Evolutionary conservation across 1,140 invertebrate genomes (phyloP).

Genomic region (Gryon sp.): DNA sequence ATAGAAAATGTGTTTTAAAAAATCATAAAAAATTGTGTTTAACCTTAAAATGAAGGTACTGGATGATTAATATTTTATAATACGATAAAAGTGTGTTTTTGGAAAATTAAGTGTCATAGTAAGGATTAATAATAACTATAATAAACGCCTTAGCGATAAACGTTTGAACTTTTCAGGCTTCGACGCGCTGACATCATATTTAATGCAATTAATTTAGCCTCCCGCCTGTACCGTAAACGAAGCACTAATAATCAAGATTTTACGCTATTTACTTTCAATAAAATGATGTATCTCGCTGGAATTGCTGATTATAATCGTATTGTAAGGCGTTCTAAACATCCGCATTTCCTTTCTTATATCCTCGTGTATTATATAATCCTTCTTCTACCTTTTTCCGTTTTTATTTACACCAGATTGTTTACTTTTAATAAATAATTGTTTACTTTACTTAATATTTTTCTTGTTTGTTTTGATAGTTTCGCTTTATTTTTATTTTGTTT

Average conservation of each 20-base stretch:
- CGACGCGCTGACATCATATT: constrained; percentile 52
- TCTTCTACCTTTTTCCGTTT: no score
- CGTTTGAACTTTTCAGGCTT: constrained; percentile 61
- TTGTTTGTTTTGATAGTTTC: no score
- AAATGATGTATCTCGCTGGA: constrained; percentile 14
- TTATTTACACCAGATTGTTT: no score
- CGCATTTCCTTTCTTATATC: background rate
- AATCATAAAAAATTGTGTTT: no score
- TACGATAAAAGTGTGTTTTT: no score
- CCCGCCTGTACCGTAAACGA: constrained; percentile 50
- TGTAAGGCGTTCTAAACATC: background rate
- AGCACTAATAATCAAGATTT: constrained; percentile 53
- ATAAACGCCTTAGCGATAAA: constrained; percentile 46
- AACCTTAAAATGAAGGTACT: no score
- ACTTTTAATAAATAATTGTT: no score
- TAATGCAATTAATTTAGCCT: constrained; percentile 58
- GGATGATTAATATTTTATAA: no score
- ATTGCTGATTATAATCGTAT: constrained; percentile 17
- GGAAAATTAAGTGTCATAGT: constrained; percentile 16
- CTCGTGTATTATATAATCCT: no score
- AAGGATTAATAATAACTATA: constrained; percentile 52
- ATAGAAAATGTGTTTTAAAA: no score
- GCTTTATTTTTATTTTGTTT: no score
- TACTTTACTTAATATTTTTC: no score
- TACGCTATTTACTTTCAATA: constrained; percentile 56